phyloP scores from a whole-genome alignment of 2,888 invertebrate species.

The Itoplectis maculator region DNA sequence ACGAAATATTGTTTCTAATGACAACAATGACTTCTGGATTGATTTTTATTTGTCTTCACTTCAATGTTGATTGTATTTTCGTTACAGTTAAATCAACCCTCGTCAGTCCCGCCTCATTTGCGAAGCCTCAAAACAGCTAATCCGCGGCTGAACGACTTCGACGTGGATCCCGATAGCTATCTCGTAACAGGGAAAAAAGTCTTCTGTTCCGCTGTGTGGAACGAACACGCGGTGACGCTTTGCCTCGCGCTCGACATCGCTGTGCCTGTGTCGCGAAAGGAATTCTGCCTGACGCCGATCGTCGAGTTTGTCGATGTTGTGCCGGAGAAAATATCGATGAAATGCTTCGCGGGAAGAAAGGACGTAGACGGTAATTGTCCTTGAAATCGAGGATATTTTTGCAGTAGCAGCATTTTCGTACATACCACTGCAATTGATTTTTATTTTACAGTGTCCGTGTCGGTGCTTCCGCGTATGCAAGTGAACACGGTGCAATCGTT shows the following conservation, averaged over 20 bases:
- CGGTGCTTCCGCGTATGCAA: constrained; percentile 90
- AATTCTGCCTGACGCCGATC: constrained; percentile 89
- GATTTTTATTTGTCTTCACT: not conserved
- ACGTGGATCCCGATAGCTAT: constrained; percentile 85
- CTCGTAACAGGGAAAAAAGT: constrained; percentile 89
- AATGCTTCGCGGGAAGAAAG: constrained; percentile 86
- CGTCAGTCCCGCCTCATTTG: constrained; percentile 88
- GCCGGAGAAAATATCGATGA: constrained; percentile 88
- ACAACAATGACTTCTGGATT: not conserved
- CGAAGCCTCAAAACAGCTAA: constrained; percentile 91
- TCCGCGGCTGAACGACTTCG: constrained; percentile 91
- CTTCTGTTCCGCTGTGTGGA: constrained; percentile 92
- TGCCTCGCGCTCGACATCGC: constrained; percentile 87
- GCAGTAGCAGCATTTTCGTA: constrained; percentile 3
- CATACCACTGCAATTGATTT: constrained; percentile 48
- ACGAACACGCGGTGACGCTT: constrained; percentile 85
- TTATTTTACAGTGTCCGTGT: constrained; percentile 89
- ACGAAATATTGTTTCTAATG: constrained; percentile 71
- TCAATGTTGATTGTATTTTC: constrained; percentile 28
- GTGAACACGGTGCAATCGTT: constrained; percentile 91
- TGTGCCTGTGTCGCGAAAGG: constrained; percentile 86
- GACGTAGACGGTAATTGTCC: constrained; percentile 88
- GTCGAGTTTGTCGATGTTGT: constrained; percentile 93
- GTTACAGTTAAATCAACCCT: constrained; percentile 89
- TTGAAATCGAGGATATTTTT: not conserved